Base-by-base conservation (phyloP, 2,797 vertebrate species). In the Gymnopithys bicolor region DNA sequence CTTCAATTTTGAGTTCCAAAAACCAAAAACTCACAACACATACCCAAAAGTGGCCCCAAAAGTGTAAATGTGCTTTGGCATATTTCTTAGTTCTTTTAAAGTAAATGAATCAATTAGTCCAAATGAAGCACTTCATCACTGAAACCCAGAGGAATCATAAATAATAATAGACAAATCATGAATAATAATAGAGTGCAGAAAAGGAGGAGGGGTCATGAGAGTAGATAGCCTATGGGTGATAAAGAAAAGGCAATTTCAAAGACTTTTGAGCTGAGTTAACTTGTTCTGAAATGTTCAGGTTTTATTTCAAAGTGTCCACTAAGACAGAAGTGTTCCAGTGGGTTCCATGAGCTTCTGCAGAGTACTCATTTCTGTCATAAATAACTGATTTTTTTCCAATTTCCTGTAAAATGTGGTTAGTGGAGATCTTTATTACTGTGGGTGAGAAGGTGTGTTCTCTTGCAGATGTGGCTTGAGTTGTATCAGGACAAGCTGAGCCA, bases 51-150 rank as follows among this genome's bases (percentile, higher is more conserved):
- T 49, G 85, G 32, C 48, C 76, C 69, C 71, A 56, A 70, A 87
- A 80, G 68, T 88, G 37, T 46, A 68, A 87, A 74, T 66, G 59
- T 88, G 62, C 77, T 96, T 95, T 93, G 89, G 82, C 28, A 35
- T 75, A 43, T 63, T 92, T 71, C 81, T 90, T 81, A 79, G 55
- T 93, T 87, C 66, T 88, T 78, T 93, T 82, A 62, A 91, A 78
- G 46, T 60, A 91, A 92, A 68, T 78, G 66, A 73, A 94, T 84
- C 74, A 90, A 86, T 93, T 95, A 93, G 84, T 84, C 66, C 51
- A 93, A 94, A 93, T 81, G 77, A 96, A 80, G 86, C 77, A 82
- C 82, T 89, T 92, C 56, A 73, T 95, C 89, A 83, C 63, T 91
- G 87, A 76, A 94, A 55, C 63, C 39, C 84, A 23, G 74, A 82